phyloP scores from a whole-genome alignment of 2,888 invertebrate genomes.

The Argyra leucocephala region DNA sequence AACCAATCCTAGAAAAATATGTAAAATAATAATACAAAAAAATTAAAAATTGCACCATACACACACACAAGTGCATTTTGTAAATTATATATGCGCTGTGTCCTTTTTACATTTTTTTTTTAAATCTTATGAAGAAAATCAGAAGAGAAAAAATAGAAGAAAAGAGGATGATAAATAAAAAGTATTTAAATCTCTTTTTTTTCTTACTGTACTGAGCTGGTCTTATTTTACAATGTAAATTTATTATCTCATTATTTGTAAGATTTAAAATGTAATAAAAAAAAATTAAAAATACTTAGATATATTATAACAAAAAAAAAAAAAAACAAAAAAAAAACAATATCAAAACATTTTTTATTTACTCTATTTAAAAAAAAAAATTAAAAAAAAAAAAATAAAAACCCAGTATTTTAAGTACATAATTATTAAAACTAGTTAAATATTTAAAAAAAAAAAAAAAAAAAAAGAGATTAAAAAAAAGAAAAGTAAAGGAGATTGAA shows the following conservation, averaged over 20 bases:
- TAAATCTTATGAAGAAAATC: not conserved
- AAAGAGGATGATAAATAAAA: not conserved
- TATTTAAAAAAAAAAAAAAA: too few relatives aligned
- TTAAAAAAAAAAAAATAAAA: not conserved
- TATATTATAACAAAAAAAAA: not conserved
- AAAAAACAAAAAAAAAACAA: not conserved
- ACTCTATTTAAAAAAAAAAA: not conserved
- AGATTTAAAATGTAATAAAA: not conserved
- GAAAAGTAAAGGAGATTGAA: too few relatives aligned
- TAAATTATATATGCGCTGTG: too few relatives aligned
- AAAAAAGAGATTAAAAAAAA: too few relatives aligned
- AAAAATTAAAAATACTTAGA: not conserved
- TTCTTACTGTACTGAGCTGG: not conserved
- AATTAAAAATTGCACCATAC: too few relatives aligned
- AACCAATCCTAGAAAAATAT: not conserved
- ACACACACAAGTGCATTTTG: too few relatives aligned
- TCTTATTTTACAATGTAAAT: not conserved
- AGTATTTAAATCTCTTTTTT: too few relatives aligned
- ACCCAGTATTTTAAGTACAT: not conserved
- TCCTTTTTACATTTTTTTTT: not conserved
- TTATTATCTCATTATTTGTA: conserved; percentile 1
- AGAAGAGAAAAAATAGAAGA: not conserved
- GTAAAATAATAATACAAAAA: too few relatives aligned
- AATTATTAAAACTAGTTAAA: too few relatives aligned
- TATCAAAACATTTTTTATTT: not conserved